A percentile compares a stretch with the other conserved stretches of the same genome.
phyloP scores from a whole-genome alignment of 2,888 invertebrate species.

The Nephrotoma flavescens region DNA sequence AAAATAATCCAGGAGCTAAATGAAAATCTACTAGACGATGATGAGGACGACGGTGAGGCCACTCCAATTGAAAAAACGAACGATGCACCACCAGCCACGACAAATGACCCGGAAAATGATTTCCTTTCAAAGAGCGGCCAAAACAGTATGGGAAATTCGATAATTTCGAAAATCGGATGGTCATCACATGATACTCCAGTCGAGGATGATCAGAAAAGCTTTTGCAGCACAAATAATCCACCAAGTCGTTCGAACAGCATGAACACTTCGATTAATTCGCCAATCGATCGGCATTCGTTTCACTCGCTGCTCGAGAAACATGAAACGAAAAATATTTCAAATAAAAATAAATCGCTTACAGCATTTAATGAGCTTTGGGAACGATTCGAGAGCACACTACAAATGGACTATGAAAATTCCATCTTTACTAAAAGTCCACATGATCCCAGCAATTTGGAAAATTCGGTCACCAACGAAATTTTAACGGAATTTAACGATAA shows the following conservation, averaged over 20 bases:
- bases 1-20: not conserved
- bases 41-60: not conserved
- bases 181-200: conserved; percentile 34
- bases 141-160: conserved; percentile 42
- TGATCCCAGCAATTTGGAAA: not conserved
- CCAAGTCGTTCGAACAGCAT: conserved; percentile 25
- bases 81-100: not conserved
- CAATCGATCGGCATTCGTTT: conserved; percentile 26
- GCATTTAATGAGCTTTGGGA: conserved; percentile 49
- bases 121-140: not conserved
- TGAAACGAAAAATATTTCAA: conserved; percentile 22
- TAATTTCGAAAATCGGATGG: conserved; percentile 48
- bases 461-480: not conserved
- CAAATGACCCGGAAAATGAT: not conserved
- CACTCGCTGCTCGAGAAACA: conserved; percentile 27
- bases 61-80: not conserved
- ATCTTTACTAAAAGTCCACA: not conserved
- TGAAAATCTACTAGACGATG: not conserved
- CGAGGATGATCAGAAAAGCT: conserved; percentile 6
- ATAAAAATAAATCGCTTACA: conserved; percentile 22
- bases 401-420: not conserved
- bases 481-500: conserved; percentile 36
- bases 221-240: not conserved
- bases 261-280: conserved; percentile 22
- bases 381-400: conserved; percentile 22